Percentiles rank a stretch among this genome's conserved stretches.
Evolutionary conservation across 2,113 vertebrate species (phyloP).

Genomic region (Colinus virginianus): DNA sequence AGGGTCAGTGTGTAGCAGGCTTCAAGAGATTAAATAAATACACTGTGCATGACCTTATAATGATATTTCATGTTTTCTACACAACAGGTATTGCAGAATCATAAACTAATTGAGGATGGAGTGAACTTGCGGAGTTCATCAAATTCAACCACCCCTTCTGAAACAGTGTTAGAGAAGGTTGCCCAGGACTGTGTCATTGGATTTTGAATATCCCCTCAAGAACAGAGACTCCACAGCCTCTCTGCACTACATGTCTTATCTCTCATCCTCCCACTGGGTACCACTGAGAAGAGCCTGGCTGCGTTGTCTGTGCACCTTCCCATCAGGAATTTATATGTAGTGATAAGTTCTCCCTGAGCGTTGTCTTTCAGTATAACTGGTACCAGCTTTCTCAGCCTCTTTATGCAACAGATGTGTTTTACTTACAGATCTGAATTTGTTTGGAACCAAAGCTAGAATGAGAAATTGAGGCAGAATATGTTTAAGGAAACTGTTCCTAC

Average conservation of each 20-base stretch:
- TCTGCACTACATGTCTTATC: neutral
- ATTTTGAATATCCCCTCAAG: neutral
- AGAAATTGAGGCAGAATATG: neutral
- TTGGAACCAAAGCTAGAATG: neutral
- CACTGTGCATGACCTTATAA: neutral
- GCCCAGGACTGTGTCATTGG: fast-evolving
- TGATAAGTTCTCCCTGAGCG: neutral
- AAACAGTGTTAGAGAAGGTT: neutral
- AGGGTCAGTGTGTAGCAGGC: neutral
- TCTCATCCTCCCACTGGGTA: neutral
- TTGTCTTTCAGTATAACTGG: neutral
- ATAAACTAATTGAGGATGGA: neutral
- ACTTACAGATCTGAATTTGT: neutral
- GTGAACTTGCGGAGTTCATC: neutral
- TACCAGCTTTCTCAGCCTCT: neutral
- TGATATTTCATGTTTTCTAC: neutral
- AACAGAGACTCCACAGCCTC: neutral
- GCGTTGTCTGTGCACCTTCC: neutral
- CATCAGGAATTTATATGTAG: neutral
- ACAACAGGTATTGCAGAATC: neutral
- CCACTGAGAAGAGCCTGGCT: neutral
- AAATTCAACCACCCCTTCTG: neutral
- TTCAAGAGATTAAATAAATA: neutral
- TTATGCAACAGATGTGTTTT: neutral
- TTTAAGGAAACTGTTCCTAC: neutral